A percentile compares a stretch with the other conserved stretches of the same genome.
These are phyloP conservation scores for Scartelaos histophorus DNA, from an alignment of 2,113 vertebrate genomes.

Conservation along the genomic window DNA sequence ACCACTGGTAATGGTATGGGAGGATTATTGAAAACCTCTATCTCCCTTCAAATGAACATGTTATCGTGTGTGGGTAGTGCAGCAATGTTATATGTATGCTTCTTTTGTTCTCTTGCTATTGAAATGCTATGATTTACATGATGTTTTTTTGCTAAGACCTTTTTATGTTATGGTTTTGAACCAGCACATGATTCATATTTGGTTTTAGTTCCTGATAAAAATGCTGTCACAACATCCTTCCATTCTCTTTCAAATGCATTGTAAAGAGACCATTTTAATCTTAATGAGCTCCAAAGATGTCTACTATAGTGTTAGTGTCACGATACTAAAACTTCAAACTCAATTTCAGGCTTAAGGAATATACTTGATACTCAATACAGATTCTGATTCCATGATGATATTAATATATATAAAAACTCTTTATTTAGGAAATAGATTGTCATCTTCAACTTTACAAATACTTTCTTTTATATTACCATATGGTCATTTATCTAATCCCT, in stretches of 20 bases:
- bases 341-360: no score
- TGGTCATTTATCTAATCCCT: no score
- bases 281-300: not conserved
- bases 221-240: constrained; percentile 41
- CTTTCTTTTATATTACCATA: no score
- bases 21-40: constrained; percentile 15
- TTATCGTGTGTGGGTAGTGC: constrained; percentile 25
- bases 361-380: no score
- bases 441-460: no score
- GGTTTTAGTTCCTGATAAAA: constrained; percentile 28
- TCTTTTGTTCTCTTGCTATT: constrained; percentile 17
- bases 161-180: constrained; percentile 11
- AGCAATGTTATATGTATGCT: constrained; percentile 20
- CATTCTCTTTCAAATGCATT: constrained; percentile 23
- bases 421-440: no score
- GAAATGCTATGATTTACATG: constrained; percentile 24
- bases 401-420: no score
- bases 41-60: constrained; percentile 19
- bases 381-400: no score
- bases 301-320: no score
- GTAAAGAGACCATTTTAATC: constrained; percentile 25
- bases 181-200: constrained; percentile 21
- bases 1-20: not conserved
- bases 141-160: constrained; percentile 8
- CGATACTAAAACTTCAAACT: no score